Percentiles rank a stretch among this genome's conserved stretches.
phyloP scores from a whole-genome alignment of 2,888 invertebrate species.

The Nipponacmea schrenckii region DNA sequence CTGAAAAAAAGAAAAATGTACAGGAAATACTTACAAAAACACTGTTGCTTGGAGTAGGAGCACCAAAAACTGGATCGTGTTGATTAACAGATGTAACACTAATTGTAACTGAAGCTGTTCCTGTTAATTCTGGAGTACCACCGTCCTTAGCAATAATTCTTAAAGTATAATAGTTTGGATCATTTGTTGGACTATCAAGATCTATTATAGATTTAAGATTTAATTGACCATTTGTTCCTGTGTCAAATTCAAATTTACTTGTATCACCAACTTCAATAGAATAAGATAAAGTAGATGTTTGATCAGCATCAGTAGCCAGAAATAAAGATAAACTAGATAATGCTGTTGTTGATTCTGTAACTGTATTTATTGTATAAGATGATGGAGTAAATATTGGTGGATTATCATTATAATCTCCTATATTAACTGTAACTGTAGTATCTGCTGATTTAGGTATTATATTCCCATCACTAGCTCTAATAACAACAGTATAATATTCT shows the following conservation, averaged over 20 bases:
- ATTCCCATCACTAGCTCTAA: slow-evolving; percentile 23
- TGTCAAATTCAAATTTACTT: slow-evolving; percentile 32
- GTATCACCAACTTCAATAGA: slow-evolving; percentile 29
- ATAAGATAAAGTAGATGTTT: slow-evolving; percentile 31
- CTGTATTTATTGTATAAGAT: slow-evolving; percentile 11
- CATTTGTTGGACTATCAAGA: slow-evolving; percentile 29
- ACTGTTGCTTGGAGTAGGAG: slow-evolving; percentile 3
- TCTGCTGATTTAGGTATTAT: not conserved
- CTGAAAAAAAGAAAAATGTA: too few relatives aligned
- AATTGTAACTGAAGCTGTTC: slow-evolving; percentile 22
- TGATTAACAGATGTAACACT: slow-evolving; percentile 29
- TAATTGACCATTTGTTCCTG: slow-evolving; percentile 27
- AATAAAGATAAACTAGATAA: slow-evolving; percentile 27
- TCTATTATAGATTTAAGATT: slow-evolving; percentile 28
- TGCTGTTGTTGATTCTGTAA: slow-evolving; percentile 33
- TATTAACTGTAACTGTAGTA: slow-evolving; percentile 15
- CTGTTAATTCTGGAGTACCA: slow-evolving; percentile 15
- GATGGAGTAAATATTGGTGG: slow-evolving; percentile 20
- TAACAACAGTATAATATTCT: slow-evolving; percentile 18
- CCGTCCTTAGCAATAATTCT: slow-evolving; percentile 31
- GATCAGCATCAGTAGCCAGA: slow-evolving; percentile 37
- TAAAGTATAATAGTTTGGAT: slow-evolving; percentile 32
- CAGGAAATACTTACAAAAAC: not conserved
- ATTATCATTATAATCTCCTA: slow-evolving; percentile 34
- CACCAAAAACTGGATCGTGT: slow-evolving; percentile 20